Conservation (phyloP, 2,797 vertebrate species). For the Podarcis siculus region DNA sequence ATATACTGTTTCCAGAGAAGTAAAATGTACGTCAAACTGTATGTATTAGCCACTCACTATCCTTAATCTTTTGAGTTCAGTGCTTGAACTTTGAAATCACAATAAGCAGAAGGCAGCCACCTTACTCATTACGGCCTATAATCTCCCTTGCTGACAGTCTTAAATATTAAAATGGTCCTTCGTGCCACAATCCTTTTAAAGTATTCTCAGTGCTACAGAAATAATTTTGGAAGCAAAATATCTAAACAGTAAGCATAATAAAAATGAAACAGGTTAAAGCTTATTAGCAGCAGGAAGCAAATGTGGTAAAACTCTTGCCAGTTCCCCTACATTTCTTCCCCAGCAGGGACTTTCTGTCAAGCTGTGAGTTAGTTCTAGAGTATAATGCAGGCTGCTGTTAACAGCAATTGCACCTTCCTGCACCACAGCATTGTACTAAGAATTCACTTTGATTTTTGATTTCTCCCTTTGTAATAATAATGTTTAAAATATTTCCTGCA, state of each 20-base stretch:
- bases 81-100: constrained; percentile 58
- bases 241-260: constrained; percentile 92
- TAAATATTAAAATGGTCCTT: constrained; percentile 79
- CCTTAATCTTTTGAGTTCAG: constrained; percentile 41
- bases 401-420: constrained; percentile 80
- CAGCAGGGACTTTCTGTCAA: constrained; percentile 88
- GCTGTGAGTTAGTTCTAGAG: constrained; percentile 79
- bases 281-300: constrained; percentile 91
- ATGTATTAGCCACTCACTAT: constrained; percentile 32
- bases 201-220: constrained; percentile 79
- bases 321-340: constrained; percentile 95
- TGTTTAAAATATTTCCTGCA: constrained; percentile 72
- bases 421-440: constrained; percentile 72
- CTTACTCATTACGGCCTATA: constrained; percentile 71
- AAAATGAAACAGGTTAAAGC: constrained; percentile 94
- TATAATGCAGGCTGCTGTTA: constrained; percentile 74
- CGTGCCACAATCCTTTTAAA: constrained; percentile 76
- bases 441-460: constrained; percentile 81
- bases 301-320: constrained; percentile 88
- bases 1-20: neutral
- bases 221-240: constrained; percentile 85
- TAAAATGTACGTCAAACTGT: neutral
- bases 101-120: constrained; percentile 66
- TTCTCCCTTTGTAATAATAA: constrained; percentile 74
- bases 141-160: constrained; percentile 74